A percentile compares a stretch with the other conserved stretches of the same genome.
Conservation (phyloP, 1,140 invertebrate species). For the Harlomillsia oculata region DNA sequence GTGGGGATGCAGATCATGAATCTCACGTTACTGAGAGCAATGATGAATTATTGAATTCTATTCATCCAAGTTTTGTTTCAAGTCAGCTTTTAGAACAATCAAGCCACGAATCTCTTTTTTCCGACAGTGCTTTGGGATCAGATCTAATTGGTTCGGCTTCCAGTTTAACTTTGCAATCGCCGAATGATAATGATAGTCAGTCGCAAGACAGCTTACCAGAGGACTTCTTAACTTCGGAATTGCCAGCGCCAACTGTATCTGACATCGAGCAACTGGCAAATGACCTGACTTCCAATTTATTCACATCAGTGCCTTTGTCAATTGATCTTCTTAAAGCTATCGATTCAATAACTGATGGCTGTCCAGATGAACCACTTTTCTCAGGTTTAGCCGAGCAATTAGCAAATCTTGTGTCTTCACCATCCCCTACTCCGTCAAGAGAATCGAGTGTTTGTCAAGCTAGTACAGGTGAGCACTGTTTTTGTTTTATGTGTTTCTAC, state of each 20-base stretch:
- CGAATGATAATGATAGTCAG: not conserved
- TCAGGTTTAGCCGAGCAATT: too few relatives aligned
- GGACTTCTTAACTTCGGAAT: not conserved
- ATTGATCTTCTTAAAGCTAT: not conserved
- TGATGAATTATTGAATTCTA: not conserved
- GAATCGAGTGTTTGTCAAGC: too few relatives aligned
- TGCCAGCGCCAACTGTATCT: not conserved
- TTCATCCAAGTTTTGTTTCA: slow-evolving; percentile 1
- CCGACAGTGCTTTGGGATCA: not conserved
- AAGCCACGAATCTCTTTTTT: slow-evolving; percentile 2
- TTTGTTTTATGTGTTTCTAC: too few relatives aligned
- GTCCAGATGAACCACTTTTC: too few relatives aligned
- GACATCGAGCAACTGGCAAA: slow-evolving; percentile 23
- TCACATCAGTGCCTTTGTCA: slow-evolving; percentile 6
- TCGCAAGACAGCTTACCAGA: not conserved
- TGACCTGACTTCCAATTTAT: slow-evolving; percentile 14
- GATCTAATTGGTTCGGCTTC: not conserved
- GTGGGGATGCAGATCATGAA: slow-evolving; percentile 14
- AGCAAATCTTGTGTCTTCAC: too few relatives aligned
- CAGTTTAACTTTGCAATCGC: not conserved
- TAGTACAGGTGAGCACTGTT: too few relatives aligned
- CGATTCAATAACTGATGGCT: too few relatives aligned
- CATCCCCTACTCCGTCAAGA: too few relatives aligned
- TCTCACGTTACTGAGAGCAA: not conserved
- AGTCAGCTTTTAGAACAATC: not conserved